These are phyloP conservation scores for Stegana nigrithorax DNA, from an alignment of 2,888 invertebrate genomes.

Conservation along the genomic window DNA sequence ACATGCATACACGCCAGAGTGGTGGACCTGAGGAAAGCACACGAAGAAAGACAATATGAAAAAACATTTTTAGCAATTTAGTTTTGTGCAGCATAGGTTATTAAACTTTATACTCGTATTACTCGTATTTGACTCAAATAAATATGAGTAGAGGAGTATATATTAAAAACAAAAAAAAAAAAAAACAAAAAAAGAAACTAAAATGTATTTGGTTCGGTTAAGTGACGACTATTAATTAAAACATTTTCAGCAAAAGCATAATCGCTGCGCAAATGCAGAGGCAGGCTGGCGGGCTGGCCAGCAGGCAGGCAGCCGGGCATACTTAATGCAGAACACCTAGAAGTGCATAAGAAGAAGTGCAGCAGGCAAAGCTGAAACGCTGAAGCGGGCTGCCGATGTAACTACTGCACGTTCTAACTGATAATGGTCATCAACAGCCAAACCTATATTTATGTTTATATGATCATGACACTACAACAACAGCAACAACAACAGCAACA, in stretches of 20 bases:
- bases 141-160: too few relatives aligned
- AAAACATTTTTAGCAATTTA: background rate
- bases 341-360: conserved; percentile 17
- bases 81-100: conserved; percentile 44
- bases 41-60: background rate
- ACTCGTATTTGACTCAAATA: conserved; percentile 3
- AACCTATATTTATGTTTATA: conserved; percentile 13
- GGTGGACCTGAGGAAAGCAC: background rate
- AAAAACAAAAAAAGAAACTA: too few relatives aligned
- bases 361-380: too few relatives aligned
- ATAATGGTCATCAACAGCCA: conserved; percentile 19
- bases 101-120: conserved; percentile 46
- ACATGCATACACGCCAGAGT: background rate
- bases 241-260: conserved; percentile 46
- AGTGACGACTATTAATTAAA: conserved; percentile 52
- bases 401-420: conserved; percentile 13
- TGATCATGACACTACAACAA: conserved; percentile 9
- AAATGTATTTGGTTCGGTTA: conserved; percentile 44
- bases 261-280: background rate
- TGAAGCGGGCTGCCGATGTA: too few relatives aligned
- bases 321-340: conserved; percentile 39
- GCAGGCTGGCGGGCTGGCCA: conserved; percentile 17
- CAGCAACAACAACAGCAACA: background rate
- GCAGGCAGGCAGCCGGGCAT: background rate
- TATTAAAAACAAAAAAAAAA: conserved; percentile 50